Evolutionary conservation across 2,797 vertebrate genomes (phyloP).

Genomic region (Brotula barbata): DNA sequence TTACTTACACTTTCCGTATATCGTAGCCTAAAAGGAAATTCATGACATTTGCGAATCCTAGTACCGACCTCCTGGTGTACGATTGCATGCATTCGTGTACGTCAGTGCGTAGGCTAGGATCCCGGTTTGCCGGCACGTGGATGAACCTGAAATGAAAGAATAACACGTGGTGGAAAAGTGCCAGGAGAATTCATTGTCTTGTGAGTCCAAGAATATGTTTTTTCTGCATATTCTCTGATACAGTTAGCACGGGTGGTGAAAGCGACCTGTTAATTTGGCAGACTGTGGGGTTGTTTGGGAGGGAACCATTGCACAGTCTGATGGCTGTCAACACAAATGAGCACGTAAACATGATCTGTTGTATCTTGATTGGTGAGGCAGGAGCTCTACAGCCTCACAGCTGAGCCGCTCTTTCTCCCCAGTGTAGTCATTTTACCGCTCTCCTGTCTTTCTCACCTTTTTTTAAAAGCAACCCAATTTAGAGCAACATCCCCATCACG

Average conservation of each 20-base stretch:
- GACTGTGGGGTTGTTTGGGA: not conserved
- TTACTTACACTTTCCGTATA: not conserved
- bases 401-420: constrained; percentile 11
- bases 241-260: constrained; percentile 39
- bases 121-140: no score
- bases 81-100: no score
- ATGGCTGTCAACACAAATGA: constrained; percentile 60
- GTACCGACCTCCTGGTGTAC: no score
- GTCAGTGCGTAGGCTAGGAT: no score
- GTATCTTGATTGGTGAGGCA: constrained; percentile 24
- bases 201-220: no score
- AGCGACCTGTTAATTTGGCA: constrained; percentile 16
- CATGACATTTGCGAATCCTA: not conserved
- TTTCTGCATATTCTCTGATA: constrained; percentile 10
- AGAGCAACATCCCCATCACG: constrained; percentile 21
- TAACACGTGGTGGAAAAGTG: no score
- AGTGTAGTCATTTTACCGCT: constrained; percentile 17
- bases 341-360: constrained; percentile 41
- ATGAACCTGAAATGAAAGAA: no score
- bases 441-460: constrained; percentile 1
- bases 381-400: constrained; percentile 4
- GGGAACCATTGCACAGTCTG: constrained; percentile 13
- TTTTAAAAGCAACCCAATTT: constrained; percentile 22
- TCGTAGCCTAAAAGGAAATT: not conserved
- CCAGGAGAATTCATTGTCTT: no score